Conservation (phyloP, 2,113 vertebrate genomes). For the Semnornis frantzii region DNA sequence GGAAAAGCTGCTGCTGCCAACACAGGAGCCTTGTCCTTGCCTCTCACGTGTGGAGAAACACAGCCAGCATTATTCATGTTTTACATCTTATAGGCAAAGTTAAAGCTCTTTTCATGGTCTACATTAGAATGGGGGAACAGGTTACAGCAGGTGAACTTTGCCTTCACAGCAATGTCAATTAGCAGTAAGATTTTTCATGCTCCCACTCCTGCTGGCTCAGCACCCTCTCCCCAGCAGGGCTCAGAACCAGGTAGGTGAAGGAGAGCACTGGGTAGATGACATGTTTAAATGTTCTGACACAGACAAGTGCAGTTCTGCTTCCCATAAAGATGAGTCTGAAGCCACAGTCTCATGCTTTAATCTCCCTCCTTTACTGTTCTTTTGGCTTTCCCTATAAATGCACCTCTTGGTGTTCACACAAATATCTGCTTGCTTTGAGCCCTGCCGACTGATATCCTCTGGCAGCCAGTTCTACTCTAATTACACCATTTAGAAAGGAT, state of each 20-base stretch:
- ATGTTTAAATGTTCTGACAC: not conserved
- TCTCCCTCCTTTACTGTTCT: not conserved
- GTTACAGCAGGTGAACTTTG: not conserved
- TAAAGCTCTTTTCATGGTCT: not conserved
- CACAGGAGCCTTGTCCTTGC: not conserved
- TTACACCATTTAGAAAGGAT: not conserved
- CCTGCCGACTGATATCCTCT: not conserved
- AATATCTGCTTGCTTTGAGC: not conserved
- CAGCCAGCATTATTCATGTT: rapidly evolving
- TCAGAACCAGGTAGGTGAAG: not conserved
- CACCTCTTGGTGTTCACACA: not conserved
- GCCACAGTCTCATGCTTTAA: not conserved
- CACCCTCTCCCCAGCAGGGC: not conserved
- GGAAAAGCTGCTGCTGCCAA: not conserved
- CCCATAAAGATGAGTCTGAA: not conserved
- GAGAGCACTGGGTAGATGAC: not conserved
- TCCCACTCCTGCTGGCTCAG: not conserved
- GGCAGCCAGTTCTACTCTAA: not conserved
- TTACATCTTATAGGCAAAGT: not conserved
- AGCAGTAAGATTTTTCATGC: rapidly evolving
- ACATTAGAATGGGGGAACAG: rapidly evolving
- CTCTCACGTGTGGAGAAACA: too few species aligned
- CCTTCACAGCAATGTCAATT: not conserved
- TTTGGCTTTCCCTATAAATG: not conserved
- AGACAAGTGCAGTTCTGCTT: not conserved